phyloP scores from a whole-genome alignment of 1,140 invertebrate species.

The Drosophila azteca region DNA sequence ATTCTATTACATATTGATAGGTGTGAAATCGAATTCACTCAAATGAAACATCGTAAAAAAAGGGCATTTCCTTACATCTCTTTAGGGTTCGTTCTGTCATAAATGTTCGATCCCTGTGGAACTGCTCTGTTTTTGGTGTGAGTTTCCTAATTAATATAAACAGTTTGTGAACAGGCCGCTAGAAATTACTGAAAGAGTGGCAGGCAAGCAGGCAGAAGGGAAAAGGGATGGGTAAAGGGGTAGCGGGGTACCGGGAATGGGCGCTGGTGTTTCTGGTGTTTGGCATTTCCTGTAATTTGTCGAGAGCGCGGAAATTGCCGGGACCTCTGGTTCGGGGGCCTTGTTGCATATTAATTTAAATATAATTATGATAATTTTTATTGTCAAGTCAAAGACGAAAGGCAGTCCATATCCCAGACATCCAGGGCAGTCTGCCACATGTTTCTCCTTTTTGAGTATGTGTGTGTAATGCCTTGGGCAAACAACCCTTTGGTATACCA shows the following conservation, averaged over 20 bases:
- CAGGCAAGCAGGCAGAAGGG: too few species aligned
- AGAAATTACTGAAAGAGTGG: background rate
- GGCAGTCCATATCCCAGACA: slow-evolving; percentile 6
- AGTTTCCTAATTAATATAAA: slow-evolving; percentile 59
- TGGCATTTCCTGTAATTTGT: slow-evolving; percentile 81
- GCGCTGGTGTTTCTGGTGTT: slow-evolving; percentile 38
- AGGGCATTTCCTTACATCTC: slow-evolving; percentile 11
- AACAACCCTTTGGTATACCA: slow-evolving; percentile 67
- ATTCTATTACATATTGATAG: slow-evolving; percentile 32
- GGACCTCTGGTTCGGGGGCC: slow-evolving; percentile 39
- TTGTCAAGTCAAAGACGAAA: slow-evolving; percentile 63
- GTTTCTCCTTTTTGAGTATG: slow-evolving; percentile 12
- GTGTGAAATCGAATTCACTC: slow-evolving; percentile 50
- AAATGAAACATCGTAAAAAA: slow-evolving; percentile 44
- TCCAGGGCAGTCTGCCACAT: slow-evolving; percentile 54
- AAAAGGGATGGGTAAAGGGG: background rate
- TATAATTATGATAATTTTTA: slow-evolving; percentile 83
- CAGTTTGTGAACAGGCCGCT: slow-evolving; percentile 40
- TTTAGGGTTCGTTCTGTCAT: slow-evolving; percentile 27
- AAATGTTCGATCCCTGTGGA: slow-evolving; percentile 42
- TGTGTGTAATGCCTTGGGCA: slow-evolving; percentile 51
- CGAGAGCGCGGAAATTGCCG: slow-evolving; percentile 64
- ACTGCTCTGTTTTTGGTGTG: slow-evolving; percentile 27
- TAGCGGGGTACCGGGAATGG: background rate
- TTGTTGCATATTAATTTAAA: slow-evolving; percentile 81